phyloP scores from a whole-genome alignment of 2,888 invertebrate genomes.

The Pandemis cinnamomeana region DNA sequence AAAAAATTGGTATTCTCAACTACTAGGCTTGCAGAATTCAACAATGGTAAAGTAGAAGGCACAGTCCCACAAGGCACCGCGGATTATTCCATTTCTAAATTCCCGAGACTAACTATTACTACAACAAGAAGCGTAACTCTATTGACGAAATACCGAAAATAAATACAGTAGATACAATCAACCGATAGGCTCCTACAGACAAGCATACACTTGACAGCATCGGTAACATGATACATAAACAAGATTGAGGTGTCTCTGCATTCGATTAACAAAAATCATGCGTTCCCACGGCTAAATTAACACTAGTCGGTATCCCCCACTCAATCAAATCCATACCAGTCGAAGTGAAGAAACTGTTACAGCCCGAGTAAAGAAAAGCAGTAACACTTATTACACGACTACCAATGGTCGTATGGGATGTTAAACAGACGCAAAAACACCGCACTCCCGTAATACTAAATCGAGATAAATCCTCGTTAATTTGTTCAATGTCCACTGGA shows the following conservation, averaged over 20 bases:
- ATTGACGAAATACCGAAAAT: conserved; percentile 58
- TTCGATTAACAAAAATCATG: conserved; percentile 39
- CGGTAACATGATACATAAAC: conserved; percentile 57
- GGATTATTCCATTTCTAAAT: conserved; percentile 62
- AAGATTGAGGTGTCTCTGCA: conserved; percentile 46
- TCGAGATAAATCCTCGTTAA: conserved; percentile 57
- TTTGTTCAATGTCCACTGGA: conserved; percentile 74
- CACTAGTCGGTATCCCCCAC: conserved; percentile 3
- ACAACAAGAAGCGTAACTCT: conserved; percentile 73
- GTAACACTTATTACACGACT: no score
- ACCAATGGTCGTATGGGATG: background rate
- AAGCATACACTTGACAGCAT: conserved; percentile 49
- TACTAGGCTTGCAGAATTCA: conserved; percentile 2
- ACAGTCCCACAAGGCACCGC: conserved; percentile 60
- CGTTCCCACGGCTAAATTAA: conserved; percentile 43
- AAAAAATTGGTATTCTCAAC: background rate
- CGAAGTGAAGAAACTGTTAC: no score
- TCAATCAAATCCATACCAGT: background rate
- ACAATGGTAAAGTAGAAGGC: conserved; percentile 29
- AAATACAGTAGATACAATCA: conserved; percentile 66
- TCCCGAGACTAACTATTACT: conserved; percentile 65
- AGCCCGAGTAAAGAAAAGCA: no score
- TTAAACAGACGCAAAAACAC: conserved; percentile 38
- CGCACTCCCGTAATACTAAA: conserved; percentile 59
- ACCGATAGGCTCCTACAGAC: conserved; percentile 66